Percentiles rank a stretch among this genome's conserved stretches.
Evolutionary conservation across 35 echinoderm and acorn worm genomes (phyloP).

Genomic region (Apostichopus parvimensis): DNA sequence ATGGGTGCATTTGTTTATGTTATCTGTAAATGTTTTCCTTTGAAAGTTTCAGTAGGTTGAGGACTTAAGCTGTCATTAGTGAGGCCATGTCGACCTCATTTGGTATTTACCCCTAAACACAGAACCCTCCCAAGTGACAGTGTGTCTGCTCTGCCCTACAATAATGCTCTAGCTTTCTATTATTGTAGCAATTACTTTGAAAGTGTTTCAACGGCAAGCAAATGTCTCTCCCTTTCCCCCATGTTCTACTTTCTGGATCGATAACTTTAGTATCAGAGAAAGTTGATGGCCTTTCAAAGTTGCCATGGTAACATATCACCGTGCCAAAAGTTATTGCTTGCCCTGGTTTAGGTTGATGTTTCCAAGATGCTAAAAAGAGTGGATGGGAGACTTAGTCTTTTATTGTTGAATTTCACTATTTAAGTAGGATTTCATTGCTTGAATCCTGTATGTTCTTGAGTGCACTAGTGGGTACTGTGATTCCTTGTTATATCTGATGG

Average conservation of each 20-base stretch:
- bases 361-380: not conserved
- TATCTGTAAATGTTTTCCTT: slow-evolving; percentile 22
- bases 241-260: not conserved
- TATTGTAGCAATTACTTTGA: slow-evolving; percentile 6
- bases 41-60: slow-evolving; percentile 8
- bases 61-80: slow-evolving; percentile 39
- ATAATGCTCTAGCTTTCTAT: slow-evolving; percentile 2
- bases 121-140: not conserved
- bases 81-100: not conserved
- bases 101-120: not conserved
- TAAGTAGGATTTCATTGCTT: not conserved
- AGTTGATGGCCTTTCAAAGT: slow-evolving; percentile 13
- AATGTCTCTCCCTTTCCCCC: not conserved
- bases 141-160: not conserved
- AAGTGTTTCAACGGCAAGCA: not conserved
- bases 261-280: slow-evolving; percentile 8
- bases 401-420: not conserved
- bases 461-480: too few species aligned
- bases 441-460: not conserved
- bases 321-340: not conserved
- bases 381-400: not conserved
- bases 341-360: not conserved
- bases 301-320: not conserved
- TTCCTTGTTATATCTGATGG: too few species aligned
- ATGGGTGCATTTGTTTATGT: slow-evolving; percentile 40